A percentile compares a stretch with the other conserved stretches of the same genome.
These are phyloP conservation scores for Euplexia lucipara DNA, from an alignment of 2,888 invertebrate species.

Conservation along the genomic window DNA sequence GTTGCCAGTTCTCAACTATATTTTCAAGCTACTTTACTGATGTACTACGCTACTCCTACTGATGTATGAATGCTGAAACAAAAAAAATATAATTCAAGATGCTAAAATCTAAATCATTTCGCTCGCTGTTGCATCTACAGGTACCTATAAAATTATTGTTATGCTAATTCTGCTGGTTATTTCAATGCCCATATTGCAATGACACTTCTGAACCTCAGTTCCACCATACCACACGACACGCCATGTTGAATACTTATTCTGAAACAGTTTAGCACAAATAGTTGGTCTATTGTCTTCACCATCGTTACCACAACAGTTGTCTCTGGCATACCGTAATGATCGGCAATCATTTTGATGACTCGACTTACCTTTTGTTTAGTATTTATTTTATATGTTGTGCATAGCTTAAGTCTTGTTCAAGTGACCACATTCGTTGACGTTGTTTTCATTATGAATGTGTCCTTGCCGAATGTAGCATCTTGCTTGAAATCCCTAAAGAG, in stretches of 20 bases:
- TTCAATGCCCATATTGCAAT: too few relatives aligned
- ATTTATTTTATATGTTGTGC: constrained; percentile 16
- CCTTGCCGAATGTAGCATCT: accelerated
- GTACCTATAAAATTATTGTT: too few relatives aligned
- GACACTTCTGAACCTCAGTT: constrained; percentile 10
- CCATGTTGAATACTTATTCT: not conserved
- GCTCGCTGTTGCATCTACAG: too few relatives aligned
- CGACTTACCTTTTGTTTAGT: constrained; percentile 5
- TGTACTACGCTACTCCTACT: too few relatives aligned
- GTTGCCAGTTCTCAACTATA: too few relatives aligned
- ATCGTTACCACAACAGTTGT: constrained; percentile 15
- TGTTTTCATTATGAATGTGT: not conserved
- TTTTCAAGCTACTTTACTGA: too few relatives aligned
- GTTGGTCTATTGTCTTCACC: constrained; percentile 33
- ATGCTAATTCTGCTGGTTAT: too few relatives aligned
- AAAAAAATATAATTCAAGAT: too few relatives aligned
- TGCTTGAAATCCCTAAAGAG: too few relatives aligned
- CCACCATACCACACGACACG: not conserved
- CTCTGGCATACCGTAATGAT: constrained; percentile 31
- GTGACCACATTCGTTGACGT: not conserved
- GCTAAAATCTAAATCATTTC: too few relatives aligned
- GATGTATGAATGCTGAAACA: too few relatives aligned
- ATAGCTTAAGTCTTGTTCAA: constrained; percentile 2
- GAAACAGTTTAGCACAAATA: constrained; percentile 32
- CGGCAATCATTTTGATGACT: constrained; percentile 45